These are phyloP conservation scores for Muricea muricata DNA, from an alignment of 92 coral and sea anemone genomes.

Conservation along the genomic window DNA sequence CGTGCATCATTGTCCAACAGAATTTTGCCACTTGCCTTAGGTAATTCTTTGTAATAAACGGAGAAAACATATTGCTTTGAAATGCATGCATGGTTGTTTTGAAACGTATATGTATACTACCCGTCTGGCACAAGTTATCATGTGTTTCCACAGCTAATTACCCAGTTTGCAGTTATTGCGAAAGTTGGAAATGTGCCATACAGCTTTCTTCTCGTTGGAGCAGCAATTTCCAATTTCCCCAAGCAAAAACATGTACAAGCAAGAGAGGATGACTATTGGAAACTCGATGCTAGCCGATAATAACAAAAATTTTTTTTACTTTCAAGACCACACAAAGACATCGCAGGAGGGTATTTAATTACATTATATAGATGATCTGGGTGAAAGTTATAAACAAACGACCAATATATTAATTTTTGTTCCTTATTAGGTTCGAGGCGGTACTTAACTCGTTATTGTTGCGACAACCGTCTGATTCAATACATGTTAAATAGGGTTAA, in stretches of 20 bases:
- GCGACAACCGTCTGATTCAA: neutral
- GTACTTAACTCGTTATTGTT: slow-evolving; percentile 9
- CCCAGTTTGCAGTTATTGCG: neutral
- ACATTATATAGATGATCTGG: neutral
- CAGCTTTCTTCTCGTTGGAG: too few relatives aligned
- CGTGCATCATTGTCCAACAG: neutral
- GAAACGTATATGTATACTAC: neutral
- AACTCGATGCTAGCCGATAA: too few relatives aligned
- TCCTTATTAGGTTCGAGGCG: slow-evolving; percentile 25
- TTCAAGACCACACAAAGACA: neutral
- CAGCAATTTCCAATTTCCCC: neutral
- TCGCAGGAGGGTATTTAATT: neutral
- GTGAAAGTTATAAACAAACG: slow-evolving; percentile 2
- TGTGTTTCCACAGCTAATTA: neutral
- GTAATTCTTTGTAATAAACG: neutral
- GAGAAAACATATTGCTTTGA: neutral
- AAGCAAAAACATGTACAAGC: neutral
- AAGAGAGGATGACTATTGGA: neutral
- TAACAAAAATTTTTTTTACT: too few relatives aligned
- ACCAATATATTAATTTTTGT: slow-evolving; percentile 13
- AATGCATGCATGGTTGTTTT: neutral
- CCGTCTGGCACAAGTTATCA: neutral
- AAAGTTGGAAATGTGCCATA: neutral
- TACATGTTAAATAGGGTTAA: slow-evolving; percentile 16
- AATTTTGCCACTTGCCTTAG: neutral